Evolutionary conservation across 2,888 invertebrate species (phyloP).

Genomic region (Caenorhabditis sinica): DNA sequence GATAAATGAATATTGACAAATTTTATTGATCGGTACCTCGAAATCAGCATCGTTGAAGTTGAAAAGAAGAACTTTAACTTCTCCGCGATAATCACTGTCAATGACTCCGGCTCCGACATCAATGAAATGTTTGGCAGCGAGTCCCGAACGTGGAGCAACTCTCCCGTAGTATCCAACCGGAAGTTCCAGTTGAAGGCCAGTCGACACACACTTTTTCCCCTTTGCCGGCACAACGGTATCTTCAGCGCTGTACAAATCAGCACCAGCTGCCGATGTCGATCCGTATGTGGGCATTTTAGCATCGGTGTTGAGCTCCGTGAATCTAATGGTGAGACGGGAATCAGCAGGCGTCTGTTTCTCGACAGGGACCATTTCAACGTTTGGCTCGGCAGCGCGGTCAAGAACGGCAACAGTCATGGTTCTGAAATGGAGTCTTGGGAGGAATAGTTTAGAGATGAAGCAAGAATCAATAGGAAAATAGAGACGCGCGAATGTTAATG

Average conservation of each 20-base stretch:
- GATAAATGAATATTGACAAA: not conserved
- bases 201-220: conserved; percentile 90
- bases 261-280: conserved; percentile 86
- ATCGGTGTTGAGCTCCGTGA: conserved; percentile 90
- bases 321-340: conserved; percentile 85
- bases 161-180: conserved; percentile 88
- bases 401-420: conserved; percentile 22
- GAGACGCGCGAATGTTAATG: too few relatives aligned
- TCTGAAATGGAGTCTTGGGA: conserved; percentile 4
- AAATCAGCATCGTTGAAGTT: conserved; percentile 93
- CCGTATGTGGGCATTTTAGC: conserved; percentile 92
- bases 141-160: conserved; percentile 83
- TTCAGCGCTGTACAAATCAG: conserved; percentile 89
- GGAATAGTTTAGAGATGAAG: not conserved
- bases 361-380: conserved; percentile 34
- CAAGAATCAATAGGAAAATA: not conserved
- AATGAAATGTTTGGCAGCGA: conserved; percentile 94
- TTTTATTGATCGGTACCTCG: conserved; percentile 76
- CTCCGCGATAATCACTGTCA: conserved; percentile 92
- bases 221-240: conserved; percentile 91
- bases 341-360: conserved; percentile 5
- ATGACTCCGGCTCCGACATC: conserved; percentile 90
- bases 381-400: not conserved
- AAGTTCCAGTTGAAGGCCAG: conserved; percentile 93
- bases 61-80: conserved; percentile 88